phyloP scores from a whole-genome alignment of 2,113 vertebrate species.

The Syngnathus typhle region DNA sequence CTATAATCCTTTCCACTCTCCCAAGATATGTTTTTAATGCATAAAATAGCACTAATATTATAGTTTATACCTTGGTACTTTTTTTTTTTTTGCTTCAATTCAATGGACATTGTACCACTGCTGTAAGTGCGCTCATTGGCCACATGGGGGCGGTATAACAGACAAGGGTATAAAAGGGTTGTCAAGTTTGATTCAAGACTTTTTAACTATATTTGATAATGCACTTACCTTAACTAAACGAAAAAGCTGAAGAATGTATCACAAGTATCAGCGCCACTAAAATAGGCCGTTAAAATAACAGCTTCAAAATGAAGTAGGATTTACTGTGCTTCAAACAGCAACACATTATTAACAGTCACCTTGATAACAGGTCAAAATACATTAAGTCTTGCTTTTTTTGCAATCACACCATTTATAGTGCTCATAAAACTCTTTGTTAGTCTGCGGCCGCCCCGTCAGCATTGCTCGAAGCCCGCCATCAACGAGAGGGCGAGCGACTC shows the following conservation, averaged over 20 bases:
- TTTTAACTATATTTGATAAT: too few species aligned
- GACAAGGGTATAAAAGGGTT: too few species aligned
- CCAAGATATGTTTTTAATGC: too few species aligned
- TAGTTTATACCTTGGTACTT: too few species aligned
- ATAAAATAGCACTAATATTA: too few species aligned
- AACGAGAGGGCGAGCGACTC: conserved; percentile 93
- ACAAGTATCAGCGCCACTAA: neutral
- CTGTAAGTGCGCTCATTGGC: too few species aligned
- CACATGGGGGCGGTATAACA: too few species aligned
- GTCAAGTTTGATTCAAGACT: too few species aligned
- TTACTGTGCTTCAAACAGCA: conserved; percentile 35
- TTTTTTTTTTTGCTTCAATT: too few species aligned
- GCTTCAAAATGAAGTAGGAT: conserved; percentile 12
- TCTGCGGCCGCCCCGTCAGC: conserved; percentile 40
- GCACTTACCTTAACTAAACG: too few species aligned
- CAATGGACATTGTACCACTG: too few species aligned
- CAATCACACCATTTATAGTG: neutral
- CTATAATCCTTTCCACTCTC: too few species aligned
- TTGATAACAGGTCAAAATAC: conserved; percentile 9
- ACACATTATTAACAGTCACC: conserved; percentile 22
- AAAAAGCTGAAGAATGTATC: neutral
- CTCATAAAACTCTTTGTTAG: neutral
- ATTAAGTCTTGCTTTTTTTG: neutral
- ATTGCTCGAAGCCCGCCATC: conserved; percentile 96
- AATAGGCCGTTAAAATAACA: neutral